Base-by-base conservation (phyloP, 2,888 invertebrate genomes). In the Trilocha varians region DNA sequence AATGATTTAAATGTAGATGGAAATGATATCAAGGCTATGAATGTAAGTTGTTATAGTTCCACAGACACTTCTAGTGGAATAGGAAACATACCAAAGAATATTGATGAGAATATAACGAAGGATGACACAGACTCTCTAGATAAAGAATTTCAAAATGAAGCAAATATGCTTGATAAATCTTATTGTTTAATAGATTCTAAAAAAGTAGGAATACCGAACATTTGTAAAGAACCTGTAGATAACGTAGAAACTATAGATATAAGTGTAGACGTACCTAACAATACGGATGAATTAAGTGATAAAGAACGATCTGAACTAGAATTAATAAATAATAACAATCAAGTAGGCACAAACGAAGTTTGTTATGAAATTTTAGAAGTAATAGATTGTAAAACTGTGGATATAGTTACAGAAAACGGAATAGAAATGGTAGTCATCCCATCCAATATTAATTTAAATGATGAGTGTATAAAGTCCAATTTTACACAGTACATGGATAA, bases 401-500 rank as follows among this genome's bases (percentile, higher is more conserved):
- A 32, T 13, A 35, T 11, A n/a, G 5, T 25, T 16, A 4, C 42
- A 0, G 42, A 32, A 35, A 17, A 8, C 11, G 35, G 13, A 16
- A 51, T 52, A 50, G 55, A 61, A 45, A 48, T 57, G 44, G 51
- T 52, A 39, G 55, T 61, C 45, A 54, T 52, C 16, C 13, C 25
- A 25, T 18, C 38, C 25, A 39, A 9, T 1, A 9, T 25, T 6
- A 25, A 25, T 25, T 35, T 48, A 3, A 45, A 38, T 17, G 43
- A 15, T 39, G 13, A 17, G 15, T 15, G 32, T 36, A 38, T 25
- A 11, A 43, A 39, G 42, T 46, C 42, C 48, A 45, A 16, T 11
- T 71, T 70, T 52, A 57, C 57, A 11, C 48, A 64, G 44, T 75
- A 63, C 54, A 55, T 70, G 35, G 56, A 56, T 32, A 53, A 59